Conservation (phyloP, 2,888 invertebrate species). For the Scelioninae gen. 2 region DNA sequence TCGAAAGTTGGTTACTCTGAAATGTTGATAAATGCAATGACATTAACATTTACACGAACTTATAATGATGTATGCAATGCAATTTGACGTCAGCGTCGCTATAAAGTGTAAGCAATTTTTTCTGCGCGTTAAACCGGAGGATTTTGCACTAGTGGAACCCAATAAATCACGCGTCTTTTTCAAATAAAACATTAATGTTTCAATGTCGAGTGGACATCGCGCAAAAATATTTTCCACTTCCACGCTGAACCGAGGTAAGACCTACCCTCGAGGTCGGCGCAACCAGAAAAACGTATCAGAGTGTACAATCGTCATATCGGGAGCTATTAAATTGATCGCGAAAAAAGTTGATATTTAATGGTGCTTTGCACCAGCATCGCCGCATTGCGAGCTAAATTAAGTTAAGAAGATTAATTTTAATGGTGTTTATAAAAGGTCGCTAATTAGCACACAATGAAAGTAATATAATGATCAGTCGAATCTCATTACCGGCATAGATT, state of each 20-base stretch:
- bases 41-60: too few relatives aligned
- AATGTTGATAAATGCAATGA: too few relatives aligned
- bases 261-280: constrained; percentile 37
- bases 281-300: constrained; percentile 21
- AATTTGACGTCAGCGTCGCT: too few relatives aligned
- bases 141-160: too few relatives aligned
- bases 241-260: constrained; percentile 14
- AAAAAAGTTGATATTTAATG: constrained; percentile 50
- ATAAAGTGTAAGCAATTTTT: too few relatives aligned
- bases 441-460: constrained; percentile 58
- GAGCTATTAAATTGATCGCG: constrained; percentile 46
- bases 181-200: background rate
- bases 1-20: too few relatives aligned
- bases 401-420: constrained; percentile 54
- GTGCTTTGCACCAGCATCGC: constrained; percentile 28
- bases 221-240: constrained; percentile 29
- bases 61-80: too few relatives aligned
- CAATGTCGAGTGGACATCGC: constrained; percentile 8
- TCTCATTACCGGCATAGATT: constrained; percentile 48
- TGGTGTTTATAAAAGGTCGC: constrained; percentile 52
- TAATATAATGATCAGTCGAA: constrained; percentile 53
- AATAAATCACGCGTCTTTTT: too few relatives aligned
- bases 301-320: constrained; percentile 27
- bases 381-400: constrained; percentile 41
- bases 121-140: too few relatives aligned